phyloP scores from a whole-genome alignment of 2,797 vertebrate species.

The Leptoclinus maculatus region DNA sequence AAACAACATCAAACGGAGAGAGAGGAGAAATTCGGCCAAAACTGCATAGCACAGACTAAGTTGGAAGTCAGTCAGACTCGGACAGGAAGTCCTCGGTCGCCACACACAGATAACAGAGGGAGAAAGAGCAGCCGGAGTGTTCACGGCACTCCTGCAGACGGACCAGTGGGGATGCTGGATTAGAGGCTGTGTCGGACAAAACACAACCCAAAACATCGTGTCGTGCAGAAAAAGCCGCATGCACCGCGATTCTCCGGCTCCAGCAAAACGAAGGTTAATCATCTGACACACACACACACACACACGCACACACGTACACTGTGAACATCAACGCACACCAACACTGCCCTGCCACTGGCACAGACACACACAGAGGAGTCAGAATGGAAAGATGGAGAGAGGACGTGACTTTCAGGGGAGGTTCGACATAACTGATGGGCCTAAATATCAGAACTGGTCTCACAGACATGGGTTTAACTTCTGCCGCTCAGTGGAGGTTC shows the following conservation, averaged over 20 bases:
- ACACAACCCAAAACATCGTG: slow-evolving; percentile 69
- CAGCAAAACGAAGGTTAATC: slow-evolving; percentile 81
- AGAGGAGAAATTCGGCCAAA: slow-evolving; percentile 56
- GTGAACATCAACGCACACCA: slow-evolving; percentile 65
- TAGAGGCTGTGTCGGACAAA: slow-evolving; percentile 71
- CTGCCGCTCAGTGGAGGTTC: not conserved
- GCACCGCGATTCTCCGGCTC: slow-evolving; percentile 81
- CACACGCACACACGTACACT: slow-evolving; percentile 50
- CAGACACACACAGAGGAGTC: slow-evolving; percentile 49
- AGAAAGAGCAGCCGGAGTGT: slow-evolving; percentile 51
- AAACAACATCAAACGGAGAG: slow-evolving; percentile 60
- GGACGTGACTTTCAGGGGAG: slow-evolving; percentile 65
- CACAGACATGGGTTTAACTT: slow-evolving; percentile 27
- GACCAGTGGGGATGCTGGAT: slow-evolving; percentile 75
- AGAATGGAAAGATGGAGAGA: slow-evolving; percentile 59
- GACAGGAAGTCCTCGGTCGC: slow-evolving; percentile 60
- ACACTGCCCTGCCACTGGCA: slow-evolving; percentile 80
- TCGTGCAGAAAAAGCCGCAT: slow-evolving; percentile 86
- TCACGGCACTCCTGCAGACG: slow-evolving; percentile 71
- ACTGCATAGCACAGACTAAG: slow-evolving; percentile 67
- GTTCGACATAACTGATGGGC: slow-evolving; percentile 44
- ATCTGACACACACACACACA: slow-evolving; percentile 58
- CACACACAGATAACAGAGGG: slow-evolving; percentile 44
- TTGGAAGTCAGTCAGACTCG: slow-evolving; percentile 60
- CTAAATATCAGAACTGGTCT: slow-evolving; percentile 37